A percentile compares a stretch with the other conserved stretches of the same genome.
Conservation (phyloP, 2,888 invertebrate genomes). For the Formica aserva region DNA sequence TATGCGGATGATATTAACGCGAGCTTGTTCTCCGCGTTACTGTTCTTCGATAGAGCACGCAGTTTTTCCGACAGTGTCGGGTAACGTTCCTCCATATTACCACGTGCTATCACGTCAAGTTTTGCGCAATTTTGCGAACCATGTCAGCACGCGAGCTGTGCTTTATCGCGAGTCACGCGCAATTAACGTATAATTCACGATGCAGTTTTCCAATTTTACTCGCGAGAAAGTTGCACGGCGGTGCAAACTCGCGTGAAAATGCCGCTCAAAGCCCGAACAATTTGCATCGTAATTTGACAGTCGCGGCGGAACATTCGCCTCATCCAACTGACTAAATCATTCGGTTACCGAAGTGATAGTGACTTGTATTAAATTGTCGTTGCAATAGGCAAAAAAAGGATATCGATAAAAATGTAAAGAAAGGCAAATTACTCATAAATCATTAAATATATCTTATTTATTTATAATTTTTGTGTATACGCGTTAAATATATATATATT, state of each 20-base stretch:
- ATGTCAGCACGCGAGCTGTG: constrained; percentile 32
- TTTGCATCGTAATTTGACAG: constrained; percentile 44
- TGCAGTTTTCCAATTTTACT: constrained; percentile 54
- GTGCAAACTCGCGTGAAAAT: constrained; percentile 31
- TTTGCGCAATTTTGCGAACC: constrained; percentile 28
- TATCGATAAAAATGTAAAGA: background rate
- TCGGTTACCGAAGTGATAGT: constrained; percentile 12
- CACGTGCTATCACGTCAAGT: constrained; percentile 24
- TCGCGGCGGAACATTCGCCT: constrained; percentile 1
- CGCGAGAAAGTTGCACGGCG: constrained; percentile 38
- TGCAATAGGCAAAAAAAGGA: background rate
- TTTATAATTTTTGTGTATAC: background rate
- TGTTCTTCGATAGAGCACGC: background rate
- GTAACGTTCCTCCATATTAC: background rate
- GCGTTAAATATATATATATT: background rate
- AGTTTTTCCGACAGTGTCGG: background rate
- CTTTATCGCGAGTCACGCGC: constrained; percentile 44
- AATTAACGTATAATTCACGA: constrained; percentile 52
- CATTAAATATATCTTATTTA: background rate
- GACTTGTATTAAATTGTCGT: constrained; percentile 5
- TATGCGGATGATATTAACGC: constrained; percentile 21
- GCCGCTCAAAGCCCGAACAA: constrained; percentile 27
- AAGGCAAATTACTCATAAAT: background rate
- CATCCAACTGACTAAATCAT: constrained; percentile 36
- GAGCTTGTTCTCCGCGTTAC: background rate